These are phyloP conservation scores for Bagarius yarrelli DNA, from an alignment of 2,113 vertebrate genomes.

Conservation along the genomic window DNA sequence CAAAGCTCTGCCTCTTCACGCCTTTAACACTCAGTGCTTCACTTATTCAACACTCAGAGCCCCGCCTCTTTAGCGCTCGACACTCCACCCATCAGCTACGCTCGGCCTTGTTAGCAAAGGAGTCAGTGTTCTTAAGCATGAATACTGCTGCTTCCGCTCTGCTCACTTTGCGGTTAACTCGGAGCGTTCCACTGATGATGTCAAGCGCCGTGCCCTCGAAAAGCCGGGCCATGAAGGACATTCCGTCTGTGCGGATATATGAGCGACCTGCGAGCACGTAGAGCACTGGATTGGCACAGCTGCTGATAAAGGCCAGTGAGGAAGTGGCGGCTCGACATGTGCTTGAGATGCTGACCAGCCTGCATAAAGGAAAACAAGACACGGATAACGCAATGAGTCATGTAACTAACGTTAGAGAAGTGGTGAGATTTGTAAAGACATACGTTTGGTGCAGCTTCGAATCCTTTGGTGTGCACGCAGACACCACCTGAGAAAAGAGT, in stretches of 20 bases:
- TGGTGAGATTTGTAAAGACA: constrained; percentile 11
- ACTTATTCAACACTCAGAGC: too few species aligned
- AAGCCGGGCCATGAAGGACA: constrained; percentile 73
- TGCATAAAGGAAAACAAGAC: constrained; percentile 41
- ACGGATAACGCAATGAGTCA: not conserved
- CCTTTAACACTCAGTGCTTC: too few species aligned
- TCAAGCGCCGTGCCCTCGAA: constrained; percentile 67
- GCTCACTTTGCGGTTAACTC: constrained; percentile 3
- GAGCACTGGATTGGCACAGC: constrained; percentile 73
- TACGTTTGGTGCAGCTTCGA: not conserved
- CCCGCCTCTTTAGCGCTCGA: too few species aligned
- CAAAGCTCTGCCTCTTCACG: too few species aligned
- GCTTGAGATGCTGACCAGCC: constrained; percentile 40
- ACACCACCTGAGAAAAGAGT: constrained; percentile 60
- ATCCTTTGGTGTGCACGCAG: constrained; percentile 27
- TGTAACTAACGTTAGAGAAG: not conserved
- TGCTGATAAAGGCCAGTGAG: constrained; percentile 74
- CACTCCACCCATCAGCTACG: too few species aligned
- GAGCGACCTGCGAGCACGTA: constrained; percentile 73
- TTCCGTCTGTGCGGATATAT: constrained; percentile 70
- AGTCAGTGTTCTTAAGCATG: not conserved
- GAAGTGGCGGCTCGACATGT: constrained; percentile 61
- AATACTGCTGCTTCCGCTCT: not conserved
- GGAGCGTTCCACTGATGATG: constrained; percentile 35
- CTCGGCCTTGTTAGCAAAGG: not conserved